Evolutionary conservation across 2,797 vertebrate species (phyloP).

Genomic region (Champsocephalus esox): DNA sequence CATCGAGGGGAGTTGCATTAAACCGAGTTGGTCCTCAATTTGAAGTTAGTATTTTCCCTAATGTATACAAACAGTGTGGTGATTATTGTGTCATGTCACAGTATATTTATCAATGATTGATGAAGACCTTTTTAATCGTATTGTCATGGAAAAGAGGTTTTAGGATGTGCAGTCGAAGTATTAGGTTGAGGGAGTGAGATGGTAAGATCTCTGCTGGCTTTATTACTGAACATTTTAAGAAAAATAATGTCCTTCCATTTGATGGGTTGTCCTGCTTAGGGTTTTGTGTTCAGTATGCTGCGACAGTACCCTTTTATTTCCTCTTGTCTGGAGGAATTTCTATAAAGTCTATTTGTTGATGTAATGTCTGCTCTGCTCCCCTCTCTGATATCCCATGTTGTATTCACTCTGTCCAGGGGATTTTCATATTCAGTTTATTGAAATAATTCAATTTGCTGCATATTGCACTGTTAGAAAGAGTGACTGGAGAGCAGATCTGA

Average conservation of each 20-base stretch:
- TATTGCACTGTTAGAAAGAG: conserved; percentile 47
- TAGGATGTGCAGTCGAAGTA: conserved; percentile 5
- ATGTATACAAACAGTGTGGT: no score
- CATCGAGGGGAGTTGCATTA: not conserved
- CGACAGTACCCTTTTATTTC: conserved; percentile 45
- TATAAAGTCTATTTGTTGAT: conserved; percentile 51
- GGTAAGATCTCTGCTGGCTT: conserved; percentile 31
- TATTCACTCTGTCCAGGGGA: conserved; percentile 7
- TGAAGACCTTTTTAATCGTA: not conserved
- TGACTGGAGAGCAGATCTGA: conserved; percentile 30
- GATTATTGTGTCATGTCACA: no score
- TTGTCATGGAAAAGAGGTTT: conserved; percentile 8
- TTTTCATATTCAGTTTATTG: conserved; percentile 52
- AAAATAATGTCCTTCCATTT: conserved; percentile 25
- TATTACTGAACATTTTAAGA: conserved; percentile 29
- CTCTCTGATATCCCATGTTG: conserved; percentile 17
- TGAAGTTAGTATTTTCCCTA: no score
- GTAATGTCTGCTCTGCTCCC: conserved; percentile 28
- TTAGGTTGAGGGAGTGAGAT: conserved; percentile 25
- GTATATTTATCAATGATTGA: conserved; percentile 9
- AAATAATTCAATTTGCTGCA: conserved; percentile 56
- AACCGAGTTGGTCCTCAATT: no score
- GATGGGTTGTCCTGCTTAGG: conserved; percentile 29
- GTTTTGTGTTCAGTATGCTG: conserved; percentile 39
- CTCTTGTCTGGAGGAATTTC: conserved; percentile 29